Evolutionary conservation across 1,140 invertebrate species (phyloP), one percentile per base, ranked within the genome.

Genomic region (Elysia chlorotica): DNA sequence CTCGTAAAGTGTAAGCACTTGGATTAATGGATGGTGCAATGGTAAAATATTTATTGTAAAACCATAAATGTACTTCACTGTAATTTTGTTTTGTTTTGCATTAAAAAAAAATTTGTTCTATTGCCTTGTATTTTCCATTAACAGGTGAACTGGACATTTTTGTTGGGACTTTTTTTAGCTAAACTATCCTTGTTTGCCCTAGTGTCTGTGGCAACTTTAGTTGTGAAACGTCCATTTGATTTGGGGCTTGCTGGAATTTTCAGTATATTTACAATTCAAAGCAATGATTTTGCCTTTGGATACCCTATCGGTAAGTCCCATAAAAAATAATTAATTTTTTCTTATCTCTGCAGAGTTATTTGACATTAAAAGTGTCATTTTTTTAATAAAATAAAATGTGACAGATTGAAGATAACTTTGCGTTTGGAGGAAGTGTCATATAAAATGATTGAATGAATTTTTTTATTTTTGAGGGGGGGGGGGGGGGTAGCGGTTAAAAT

Each of bases 241-340:
- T 90, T 93, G 72, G 94, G 93, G 19, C 91, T 92, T 80, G 94
- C 95, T 67, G 96, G 95, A 21, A 89, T 98, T 28, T 96, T 94
- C 90, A 94, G 94, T 30, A 98, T 99, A 79, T 98, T 98, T 86
- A 94, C 93, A 61, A 98, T 96, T 0, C 96, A 98, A 84, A 97
- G 95, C 84, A 99, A 99, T 91, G 97, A 99, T 88, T 98, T 99
- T 90, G 97, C 97, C 61, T 91, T 99, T 78, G 96, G 96, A 73
- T 97, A 94, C 89, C 96, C 97, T 2, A 97, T 98, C 82, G 92
- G 95, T 96, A 90, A 92, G 91, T 90, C 10, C n/a, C n/a, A n/a
- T n/a, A n/a, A n/a, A n/a, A n/a, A 31, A 3, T 63, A 10, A 5
- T 66, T 23, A 21, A 23, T 14, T 66, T 38, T 37, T 25, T 66